Conservation (phyloP, 2,113 vertebrate species). For the Prietella phreatophila region DNA sequence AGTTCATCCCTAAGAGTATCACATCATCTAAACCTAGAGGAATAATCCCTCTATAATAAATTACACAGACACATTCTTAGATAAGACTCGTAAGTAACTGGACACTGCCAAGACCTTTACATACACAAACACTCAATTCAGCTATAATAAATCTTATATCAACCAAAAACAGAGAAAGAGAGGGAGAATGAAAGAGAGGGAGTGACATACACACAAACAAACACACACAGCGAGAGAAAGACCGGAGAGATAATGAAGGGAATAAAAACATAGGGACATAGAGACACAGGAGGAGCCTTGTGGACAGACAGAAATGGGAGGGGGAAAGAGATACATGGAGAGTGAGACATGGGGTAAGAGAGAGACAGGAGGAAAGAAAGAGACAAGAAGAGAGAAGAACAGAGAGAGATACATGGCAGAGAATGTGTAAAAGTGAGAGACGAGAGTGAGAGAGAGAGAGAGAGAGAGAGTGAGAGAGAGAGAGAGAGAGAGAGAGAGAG, state of each 20-base stretch:
- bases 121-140: neutral
- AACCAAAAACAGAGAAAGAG: neutral
- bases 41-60: neutral
- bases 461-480: neutral
- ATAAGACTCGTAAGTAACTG: neutral
- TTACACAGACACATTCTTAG: conserved; percentile 13
- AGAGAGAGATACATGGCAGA: neutral
- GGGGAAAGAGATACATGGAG: neutral
- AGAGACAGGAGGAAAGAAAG: neutral
- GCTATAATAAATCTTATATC: neutral
- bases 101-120: neutral
- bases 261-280: neutral
- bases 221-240: neutral
- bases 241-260: neutral
- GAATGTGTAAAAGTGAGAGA: neutral
- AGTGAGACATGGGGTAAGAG: neutral
- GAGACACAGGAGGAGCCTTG: neutral
- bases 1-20: neutral
- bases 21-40: neutral
- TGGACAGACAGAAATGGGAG: neutral
- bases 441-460: neutral
- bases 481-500: neutral
- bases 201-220: neutral
- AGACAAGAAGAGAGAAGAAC: neutral
- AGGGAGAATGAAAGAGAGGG: neutral